Conservation (phyloP, 2,797 vertebrate genomes). For the Pristis pectinata region DNA sequence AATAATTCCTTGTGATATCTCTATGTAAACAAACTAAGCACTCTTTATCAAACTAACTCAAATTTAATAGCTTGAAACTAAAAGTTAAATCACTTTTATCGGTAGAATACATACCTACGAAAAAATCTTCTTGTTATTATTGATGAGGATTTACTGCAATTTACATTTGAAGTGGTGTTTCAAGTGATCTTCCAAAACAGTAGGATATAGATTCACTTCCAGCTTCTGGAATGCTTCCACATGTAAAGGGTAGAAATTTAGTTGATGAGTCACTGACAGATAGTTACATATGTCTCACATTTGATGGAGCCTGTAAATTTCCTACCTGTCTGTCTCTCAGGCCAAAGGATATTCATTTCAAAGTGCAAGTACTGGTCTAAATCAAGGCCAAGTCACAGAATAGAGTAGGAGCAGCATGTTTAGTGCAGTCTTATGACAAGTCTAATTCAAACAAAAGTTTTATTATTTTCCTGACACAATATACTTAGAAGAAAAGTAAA, state of each 20-base stretch:
- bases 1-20: not conserved
- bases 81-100: not conserved
- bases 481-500: not conserved
- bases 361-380: not conserved
- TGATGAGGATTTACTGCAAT: not conserved
- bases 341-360: not conserved
- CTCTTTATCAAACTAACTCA: not conserved
- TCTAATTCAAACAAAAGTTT: not conserved
- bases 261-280: not conserved
- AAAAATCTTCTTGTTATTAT: not conserved
- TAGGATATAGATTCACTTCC: too few species aligned
- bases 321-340: not conserved
- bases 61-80: not conserved
- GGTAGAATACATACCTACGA: not conserved
- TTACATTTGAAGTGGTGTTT: too few species aligned
- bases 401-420: not conserved
- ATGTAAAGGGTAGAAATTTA: not conserved
- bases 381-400: not conserved
- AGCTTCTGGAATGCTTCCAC: not conserved
- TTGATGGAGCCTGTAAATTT: not conserved
- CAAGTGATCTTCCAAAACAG: not conserved
- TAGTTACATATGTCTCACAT: not conserved
- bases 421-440: not conserved
- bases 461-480: slow-evolving; percentile 4
- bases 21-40: not conserved